Evolutionary conservation across 2,888 invertebrate genomes (phyloP), one percentile per base, ranked within the genome.

Genomic region (Brenthis daphne): DNA sequence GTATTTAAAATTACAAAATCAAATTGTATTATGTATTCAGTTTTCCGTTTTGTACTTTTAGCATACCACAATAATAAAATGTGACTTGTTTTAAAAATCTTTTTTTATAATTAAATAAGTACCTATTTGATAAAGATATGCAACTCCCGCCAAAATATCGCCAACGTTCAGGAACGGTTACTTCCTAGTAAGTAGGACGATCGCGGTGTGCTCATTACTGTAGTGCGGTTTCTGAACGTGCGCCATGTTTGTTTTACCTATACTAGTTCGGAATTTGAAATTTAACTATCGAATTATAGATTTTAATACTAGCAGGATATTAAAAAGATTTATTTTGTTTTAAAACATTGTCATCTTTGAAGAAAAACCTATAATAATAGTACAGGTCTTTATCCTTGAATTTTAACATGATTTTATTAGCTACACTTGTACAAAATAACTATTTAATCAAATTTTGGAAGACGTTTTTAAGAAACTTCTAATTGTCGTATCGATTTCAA

Each of bases 111-210:
- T 37, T n/a, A 4, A 51, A 13, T 61, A 50, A 29, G 16, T 61
- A 20, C 20, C 20, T 20, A 50, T 14, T 2, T 61, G 51, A 12
- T 29, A 61, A 37, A 61, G 16, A 61, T 51, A 33, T 48, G 57
- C 51, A 58, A 64, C 68, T 75, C 72, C 74, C 74, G 75, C 76
- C 74, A 74, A 76, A 77, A 75, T 66, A 64, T 72, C 64, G 67
- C 63, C 37, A 58, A 53, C 67, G 58, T 68, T 67, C 71, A 67
- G 61, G 66, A 65, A 55, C 64, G 57, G 33, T 64, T 65, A 69
- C 54, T 70, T 70, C 69, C 67, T 70, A 65, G 68, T 68, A 74
- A 75, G 65, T 75, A 67, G 74, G 75, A 73, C 76, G 66, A 72
- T 69, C 73, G 72, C 68, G 69, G 63, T 71, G 73, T 73, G 74